phyloP scores from a whole-genome alignment of 2,113 vertebrate species.

The Callipepla californica region DNA sequence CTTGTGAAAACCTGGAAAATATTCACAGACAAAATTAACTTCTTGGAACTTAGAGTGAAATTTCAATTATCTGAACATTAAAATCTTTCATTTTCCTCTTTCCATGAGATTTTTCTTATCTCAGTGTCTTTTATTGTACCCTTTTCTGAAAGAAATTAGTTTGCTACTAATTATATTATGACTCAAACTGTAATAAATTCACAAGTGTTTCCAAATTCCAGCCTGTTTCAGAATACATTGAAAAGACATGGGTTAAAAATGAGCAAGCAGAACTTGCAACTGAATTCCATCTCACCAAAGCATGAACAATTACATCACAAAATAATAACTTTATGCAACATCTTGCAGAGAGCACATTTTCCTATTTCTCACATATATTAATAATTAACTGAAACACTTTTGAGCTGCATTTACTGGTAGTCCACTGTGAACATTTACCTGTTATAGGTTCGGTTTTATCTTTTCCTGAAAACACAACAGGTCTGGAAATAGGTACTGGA shows the following conservation, averaged over 20 bases:
- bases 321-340: background rate
- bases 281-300: background rate
- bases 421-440: slow-evolving; percentile 78
- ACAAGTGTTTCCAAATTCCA: background rate
- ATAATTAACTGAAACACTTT: background rate
- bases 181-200: background rate
- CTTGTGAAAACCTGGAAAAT: slow-evolving; percentile 89
- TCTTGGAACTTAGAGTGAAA: background rate
- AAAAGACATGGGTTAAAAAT: background rate
- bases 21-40: background rate
- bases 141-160: background rate
- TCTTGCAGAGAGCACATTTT: background rate
- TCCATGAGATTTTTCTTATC: background rate
- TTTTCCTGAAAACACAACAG: slow-evolving; percentile 83
- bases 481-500: slow-evolving; percentile 68
- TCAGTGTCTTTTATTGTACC: background rate
- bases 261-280: background rate
- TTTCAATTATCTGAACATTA: background rate
- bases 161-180: background rate
- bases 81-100: background rate
- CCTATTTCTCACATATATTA: background rate
- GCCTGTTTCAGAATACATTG: background rate
- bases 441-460: slow-evolving; percentile 90
- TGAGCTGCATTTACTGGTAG: background rate
- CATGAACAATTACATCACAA: background rate